These are phyloP conservation scores for Alces alces DNA, from an alignment of 2,113 vertebrate genomes.

Conservation along the genomic window DNA sequence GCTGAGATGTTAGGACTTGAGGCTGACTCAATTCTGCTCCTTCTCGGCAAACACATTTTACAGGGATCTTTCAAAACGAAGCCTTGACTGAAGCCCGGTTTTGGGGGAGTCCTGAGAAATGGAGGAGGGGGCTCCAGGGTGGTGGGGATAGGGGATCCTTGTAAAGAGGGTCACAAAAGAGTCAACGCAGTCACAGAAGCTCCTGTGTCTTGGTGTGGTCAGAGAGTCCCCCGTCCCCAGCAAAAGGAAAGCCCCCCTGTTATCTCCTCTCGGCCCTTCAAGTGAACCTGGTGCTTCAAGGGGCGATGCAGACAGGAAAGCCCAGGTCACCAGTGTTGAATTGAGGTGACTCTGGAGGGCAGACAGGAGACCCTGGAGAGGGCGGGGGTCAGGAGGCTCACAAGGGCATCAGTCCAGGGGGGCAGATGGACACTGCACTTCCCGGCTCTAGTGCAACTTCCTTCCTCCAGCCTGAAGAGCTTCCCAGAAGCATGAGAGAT, in stretches of 20 bases:
- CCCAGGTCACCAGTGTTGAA: not conserved
- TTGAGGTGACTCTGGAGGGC: not conserved
- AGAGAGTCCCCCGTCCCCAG: not conserved
- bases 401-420: not conserved
- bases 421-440: not conserved
- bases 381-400: not conserved
- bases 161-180: not conserved
- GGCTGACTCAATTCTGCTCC: not conserved
- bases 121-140: not conserved
- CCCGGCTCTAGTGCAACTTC: not conserved
- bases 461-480: not conserved
- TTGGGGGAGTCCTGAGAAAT: not conserved
- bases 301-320: not conserved
- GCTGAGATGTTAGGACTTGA: not conserved
- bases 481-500: constrained; percentile 44
- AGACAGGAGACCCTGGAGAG: not conserved
- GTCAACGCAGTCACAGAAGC: not conserved
- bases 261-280: not conserved
- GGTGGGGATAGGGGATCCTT: not conserved
- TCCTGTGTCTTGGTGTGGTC: not conserved
- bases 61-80: not conserved
- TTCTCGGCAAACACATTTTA: not conserved
- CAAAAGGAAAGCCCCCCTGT: not conserved
- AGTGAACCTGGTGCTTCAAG: not conserved
- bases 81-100: not conserved